Conservation (phyloP, 2,888 invertebrate genomes). For the Sesia apiformis region DNA sequence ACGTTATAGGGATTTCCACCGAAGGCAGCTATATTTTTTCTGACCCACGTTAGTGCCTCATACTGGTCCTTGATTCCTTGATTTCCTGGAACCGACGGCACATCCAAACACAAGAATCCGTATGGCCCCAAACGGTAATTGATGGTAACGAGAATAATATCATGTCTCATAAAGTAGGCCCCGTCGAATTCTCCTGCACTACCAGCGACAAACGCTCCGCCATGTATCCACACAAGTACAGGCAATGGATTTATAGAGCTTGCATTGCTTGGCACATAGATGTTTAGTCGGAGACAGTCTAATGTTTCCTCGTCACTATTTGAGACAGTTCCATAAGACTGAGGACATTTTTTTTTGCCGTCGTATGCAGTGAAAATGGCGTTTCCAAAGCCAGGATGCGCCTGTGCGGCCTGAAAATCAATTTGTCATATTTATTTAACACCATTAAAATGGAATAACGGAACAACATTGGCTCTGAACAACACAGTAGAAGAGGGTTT, state of each 20-base stretch:
- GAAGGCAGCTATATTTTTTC: constrained; percentile 48
- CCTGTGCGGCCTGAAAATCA: neutral
- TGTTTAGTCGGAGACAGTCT: constrained; percentile 79
- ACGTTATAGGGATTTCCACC: constrained; percentile 62
- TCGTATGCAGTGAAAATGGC: neutral
- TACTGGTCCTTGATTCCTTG: constrained; percentile 62
- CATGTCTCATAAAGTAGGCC: constrained; percentile 41
- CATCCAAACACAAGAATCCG: constrained; percentile 58
- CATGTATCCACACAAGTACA: constrained; percentile 60
- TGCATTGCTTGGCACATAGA: constrained; percentile 57
- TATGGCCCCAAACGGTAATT: constrained; percentile 63
- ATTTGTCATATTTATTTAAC: neutral
- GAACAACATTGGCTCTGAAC: too few species aligned
- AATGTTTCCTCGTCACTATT: constrained; percentile 27
- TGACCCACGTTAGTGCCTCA: constrained; percentile 51
- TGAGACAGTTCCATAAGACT: neutral
- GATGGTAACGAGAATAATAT: constrained; percentile 49
- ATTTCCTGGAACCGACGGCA: constrained; percentile 50
- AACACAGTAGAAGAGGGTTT: too few species aligned
- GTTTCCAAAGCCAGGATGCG: neutral
- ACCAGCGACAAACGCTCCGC: constrained; percentile 44
- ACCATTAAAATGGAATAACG: neutral
- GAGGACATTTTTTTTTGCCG: neutral
- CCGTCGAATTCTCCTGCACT: constrained; percentile 39
- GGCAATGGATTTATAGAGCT: constrained; percentile 46